Conservation (phyloP, 2,797 vertebrate genomes). For the Sylvilagus floridanus region DNA sequence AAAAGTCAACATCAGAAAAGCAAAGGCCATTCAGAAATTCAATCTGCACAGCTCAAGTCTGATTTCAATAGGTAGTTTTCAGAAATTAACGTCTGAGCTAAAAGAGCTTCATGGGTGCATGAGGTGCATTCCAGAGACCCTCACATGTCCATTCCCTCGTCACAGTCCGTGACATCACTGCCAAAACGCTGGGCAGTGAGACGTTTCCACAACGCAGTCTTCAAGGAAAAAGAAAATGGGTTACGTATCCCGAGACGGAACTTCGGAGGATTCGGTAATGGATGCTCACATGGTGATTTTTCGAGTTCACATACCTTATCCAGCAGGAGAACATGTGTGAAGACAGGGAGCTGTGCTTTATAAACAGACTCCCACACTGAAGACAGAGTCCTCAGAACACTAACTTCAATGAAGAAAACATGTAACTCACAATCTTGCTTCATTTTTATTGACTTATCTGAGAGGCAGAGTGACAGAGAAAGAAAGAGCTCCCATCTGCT, state of each 20-base stretch:
- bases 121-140: background rate
- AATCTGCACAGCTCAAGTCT: background rate
- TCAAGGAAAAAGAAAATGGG: background rate
- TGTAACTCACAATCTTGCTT: too few species aligned
- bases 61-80: background rate
- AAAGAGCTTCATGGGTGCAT: background rate
- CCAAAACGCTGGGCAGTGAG: background rate
- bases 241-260: background rate
- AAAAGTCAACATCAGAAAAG: background rate
- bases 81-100: background rate
- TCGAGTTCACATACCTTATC: background rate
- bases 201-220: background rate
- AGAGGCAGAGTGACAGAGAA: too few species aligned
- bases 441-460: too few species aligned
- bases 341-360: background rate
- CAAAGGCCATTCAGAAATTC: background rate
- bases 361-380: background rate
- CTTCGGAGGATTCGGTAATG: background rate
- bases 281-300: background rate
- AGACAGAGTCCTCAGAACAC: slow-evolving; percentile 8
- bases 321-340: background rate
- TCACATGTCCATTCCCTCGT: background rate
- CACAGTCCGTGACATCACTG: background rate
- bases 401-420: slow-evolving; percentile 25
- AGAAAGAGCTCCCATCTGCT: too few species aligned